These are phyloP conservation scores for Hoplostethus atlanticus DNA, from an alignment of 2,797 vertebrate genomes.

Conservation along the genomic window DNA sequence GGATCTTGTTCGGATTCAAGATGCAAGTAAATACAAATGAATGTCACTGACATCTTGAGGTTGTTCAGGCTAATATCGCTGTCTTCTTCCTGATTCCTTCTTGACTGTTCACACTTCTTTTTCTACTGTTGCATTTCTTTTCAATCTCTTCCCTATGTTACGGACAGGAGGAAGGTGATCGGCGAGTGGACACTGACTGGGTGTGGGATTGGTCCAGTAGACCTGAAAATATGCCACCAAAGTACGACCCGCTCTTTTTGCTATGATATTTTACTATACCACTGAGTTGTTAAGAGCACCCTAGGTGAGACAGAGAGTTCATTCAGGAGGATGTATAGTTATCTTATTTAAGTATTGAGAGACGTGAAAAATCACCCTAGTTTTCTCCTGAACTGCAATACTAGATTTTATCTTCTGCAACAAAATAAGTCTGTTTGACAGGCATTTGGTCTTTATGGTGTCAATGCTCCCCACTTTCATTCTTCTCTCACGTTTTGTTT, in stretches of 20 bases:
- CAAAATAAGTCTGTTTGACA: constrained; percentile 56
- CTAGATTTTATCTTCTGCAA: constrained; percentile 46
- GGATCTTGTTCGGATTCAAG: too few relatives aligned
- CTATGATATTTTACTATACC: not conserved
- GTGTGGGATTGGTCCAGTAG: constrained; percentile 87
- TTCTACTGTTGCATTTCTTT: not conserved
- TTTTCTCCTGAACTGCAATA: constrained; percentile 38
- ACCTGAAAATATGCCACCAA: constrained; percentile 84
- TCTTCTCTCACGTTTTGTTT: constrained; percentile 61
- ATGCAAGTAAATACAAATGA: too few relatives aligned
- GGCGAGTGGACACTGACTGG: constrained; percentile 78
- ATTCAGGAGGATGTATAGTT: too few relatives aligned
- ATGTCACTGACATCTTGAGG: not conserved
- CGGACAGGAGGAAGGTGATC: constrained; percentile 78
- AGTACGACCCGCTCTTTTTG: constrained; percentile 68
- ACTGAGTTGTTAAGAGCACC: not conserved
- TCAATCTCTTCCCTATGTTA: not conserved
- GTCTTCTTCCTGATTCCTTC: not conserved
- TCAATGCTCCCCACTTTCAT: constrained; percentile 19
- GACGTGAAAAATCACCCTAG: constrained; percentile 41
- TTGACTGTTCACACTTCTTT: not conserved
- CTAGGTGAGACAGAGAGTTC: too few relatives aligned
- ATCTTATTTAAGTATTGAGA: constrained; percentile 23
- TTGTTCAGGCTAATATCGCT: not conserved
- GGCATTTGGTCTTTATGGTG: constrained; percentile 42